Base-by-base conservation (phyloP, 2,797 vertebrate genomes). In the Xyrichtys novacula region DNA sequence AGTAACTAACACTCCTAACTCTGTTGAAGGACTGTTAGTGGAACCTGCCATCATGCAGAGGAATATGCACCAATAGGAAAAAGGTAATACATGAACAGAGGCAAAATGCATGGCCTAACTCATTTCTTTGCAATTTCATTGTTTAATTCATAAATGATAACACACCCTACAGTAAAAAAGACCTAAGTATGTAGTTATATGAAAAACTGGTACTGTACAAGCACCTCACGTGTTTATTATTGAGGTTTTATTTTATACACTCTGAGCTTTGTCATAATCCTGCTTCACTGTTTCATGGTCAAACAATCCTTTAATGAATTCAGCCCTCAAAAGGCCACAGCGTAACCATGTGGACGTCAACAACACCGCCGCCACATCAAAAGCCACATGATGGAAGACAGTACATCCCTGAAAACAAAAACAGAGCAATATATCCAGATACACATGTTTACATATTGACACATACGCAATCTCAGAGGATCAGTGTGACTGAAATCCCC, bases 361-460 rank as follows among this genome's bases (percentile, higher is more conserved):
- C 90, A 90, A 86, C 82, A 76, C 26, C 22, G 1, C 38, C 0
- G 4, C 55, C 68, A 71, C 80, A 78, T 81, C 66, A 76, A 68
- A 60, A 58, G 67, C 70, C 50, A 68, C 66, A 75, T 75, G 79
- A 28, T 50, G 19, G 36, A 76, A 76, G 39, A 73, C 67, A 46
- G 76, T 17, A 61, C 64, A 40, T 86, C 74, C 58, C 70, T 32
- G 61, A 88, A 83, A 90, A 91, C 80, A 88, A 85, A 84, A 89
- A 89, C 83, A 85, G 74, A 81, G 85, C 83, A 82, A 67, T 61
- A 34, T 55, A 63, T 81, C 66, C 78, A 65, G 56, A 88, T 77
- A 86, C 78, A 83, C 83, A 78, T 89, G 89, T 90, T 91, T 91
- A 87, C 85, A 88, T 85, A 83, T 81, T 84, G 74, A 83, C 85